phyloP scores from a whole-genome alignment of 2,888 invertebrate genomes.

The Stenodema calcarata region DNA sequence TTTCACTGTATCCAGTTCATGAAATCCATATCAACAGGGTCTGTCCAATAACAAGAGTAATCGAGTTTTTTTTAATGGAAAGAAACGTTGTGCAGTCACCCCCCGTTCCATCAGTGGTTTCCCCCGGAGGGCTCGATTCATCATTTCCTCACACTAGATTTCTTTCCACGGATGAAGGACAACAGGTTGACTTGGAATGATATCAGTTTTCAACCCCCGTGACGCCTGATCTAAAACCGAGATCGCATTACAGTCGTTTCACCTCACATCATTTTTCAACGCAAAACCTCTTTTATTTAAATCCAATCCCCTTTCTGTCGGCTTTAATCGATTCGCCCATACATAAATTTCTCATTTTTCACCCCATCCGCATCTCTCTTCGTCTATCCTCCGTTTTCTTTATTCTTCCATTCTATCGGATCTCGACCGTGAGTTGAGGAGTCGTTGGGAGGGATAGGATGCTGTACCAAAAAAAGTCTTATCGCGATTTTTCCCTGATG shows the following conservation, averaged over 20 bases:
- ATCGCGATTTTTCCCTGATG: not conserved
- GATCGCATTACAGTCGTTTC: constrained; percentile 39
- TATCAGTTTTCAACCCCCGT: constrained; percentile 37
- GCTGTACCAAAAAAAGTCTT: not conserved
- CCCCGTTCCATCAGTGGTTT: not conserved
- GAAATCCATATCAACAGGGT: not conserved
- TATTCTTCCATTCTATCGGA: not conserved
- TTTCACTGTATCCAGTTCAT: no score
- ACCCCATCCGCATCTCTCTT: not conserved
- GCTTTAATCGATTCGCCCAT: constrained; percentile 46
- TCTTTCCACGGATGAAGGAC: not conserved
- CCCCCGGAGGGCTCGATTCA: not conserved
- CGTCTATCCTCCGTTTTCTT: not conserved
- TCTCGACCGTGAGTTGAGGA: not conserved
- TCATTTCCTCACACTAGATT: constrained; percentile 15
- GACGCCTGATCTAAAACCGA: constrained; percentile 33
- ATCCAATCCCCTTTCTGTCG: constrained; percentile 42
- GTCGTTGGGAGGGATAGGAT: not conserved
- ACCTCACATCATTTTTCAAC: constrained; percentile 33
- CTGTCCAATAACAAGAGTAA: not conserved
- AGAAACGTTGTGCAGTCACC: not conserved
- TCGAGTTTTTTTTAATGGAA: not conserved
- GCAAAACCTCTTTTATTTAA: constrained; percentile 38
- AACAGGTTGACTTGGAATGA: constrained; percentile 26
- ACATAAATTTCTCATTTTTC: constrained; percentile 48